Base-by-base conservation (phyloP, 2,888 invertebrate species). In the Aelia acuminata region DNA sequence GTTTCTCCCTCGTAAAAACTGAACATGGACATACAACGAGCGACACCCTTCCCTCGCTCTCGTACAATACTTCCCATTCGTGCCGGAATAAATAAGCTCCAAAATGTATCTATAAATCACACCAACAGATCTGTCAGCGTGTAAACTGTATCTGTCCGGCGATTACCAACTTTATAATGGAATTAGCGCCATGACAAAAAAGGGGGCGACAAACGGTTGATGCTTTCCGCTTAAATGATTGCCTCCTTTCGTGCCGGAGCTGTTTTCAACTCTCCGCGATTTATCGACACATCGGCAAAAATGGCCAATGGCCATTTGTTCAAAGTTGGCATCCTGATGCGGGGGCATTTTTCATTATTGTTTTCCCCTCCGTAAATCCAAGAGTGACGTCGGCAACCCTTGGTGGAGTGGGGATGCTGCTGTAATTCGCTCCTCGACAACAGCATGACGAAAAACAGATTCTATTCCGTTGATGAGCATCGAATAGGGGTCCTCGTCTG, bases 311-410 rank as follows among this genome's bases (percentile, higher is more conserved):
- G 80, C 80, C 80, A 80, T 80, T 80, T 80, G 43, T 80, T 43
- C n/a, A 80, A 80, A 80, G 80, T 80, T 80, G 80, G 43, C 43
- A 47, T 47, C 43, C 80, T 80, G 80, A 57, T 63, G 35, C 47
- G 48, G 85, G 43, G 35, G 80, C 89, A 89, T 89, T 89, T 89
- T 89, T 89, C 88, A 89, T 89, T 89, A 89, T 89, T 89, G 89
- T 89, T 89, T 89, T 89, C 89, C 53, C 84, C 70, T 57, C 85
- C 85, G 87, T 89, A 89, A 89, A 89, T 88, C 87, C 84, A 47
- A 15, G 80, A 84, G 43, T 50, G 87, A 70, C 49, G 85, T 35
- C 20, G 85, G 49, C 85, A 49, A 48, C 49, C 20, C 43, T 80
- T 31, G 43, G 13, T 80, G 43, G 80, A 39, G 13, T 80, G 20